These are phyloP conservation scores for Gadopsis marmoratus DNA, from an alignment of 2,797 vertebrate genomes.

Conservation along the genomic window DNA sequence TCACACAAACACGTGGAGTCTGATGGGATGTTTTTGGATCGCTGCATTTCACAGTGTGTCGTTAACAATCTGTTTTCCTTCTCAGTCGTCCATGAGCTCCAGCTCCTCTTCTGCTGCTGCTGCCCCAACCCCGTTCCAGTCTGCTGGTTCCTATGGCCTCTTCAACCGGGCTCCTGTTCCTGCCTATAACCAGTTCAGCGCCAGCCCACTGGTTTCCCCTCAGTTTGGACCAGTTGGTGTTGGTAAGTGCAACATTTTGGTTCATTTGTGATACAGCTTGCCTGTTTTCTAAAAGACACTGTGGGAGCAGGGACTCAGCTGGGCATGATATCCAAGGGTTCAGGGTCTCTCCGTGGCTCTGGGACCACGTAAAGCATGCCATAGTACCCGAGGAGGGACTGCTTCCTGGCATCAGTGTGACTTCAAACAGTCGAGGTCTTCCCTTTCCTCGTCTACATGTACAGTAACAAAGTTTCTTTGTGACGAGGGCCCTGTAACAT, in stretches of 20 bases:
- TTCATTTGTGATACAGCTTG: not conserved
- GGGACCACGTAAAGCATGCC: constrained; percentile 49
- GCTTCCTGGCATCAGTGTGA: constrained; percentile 17
- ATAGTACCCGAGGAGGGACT: constrained; percentile 45
- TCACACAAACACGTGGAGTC: not conserved
- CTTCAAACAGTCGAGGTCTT: not conserved
- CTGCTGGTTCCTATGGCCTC: constrained; percentile 91
- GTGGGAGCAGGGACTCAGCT: not conserved
- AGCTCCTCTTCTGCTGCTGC: constrained; percentile 65
- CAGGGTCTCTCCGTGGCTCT: constrained; percentile 44
- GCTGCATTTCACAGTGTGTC: not conserved
- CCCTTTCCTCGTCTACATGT: constrained; percentile 28
- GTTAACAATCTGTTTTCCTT: not conserved
- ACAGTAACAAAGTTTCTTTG: too few species aligned
- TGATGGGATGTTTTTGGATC: too few species aligned
- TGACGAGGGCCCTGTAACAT: too few species aligned
- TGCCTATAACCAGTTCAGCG: constrained; percentile 92
- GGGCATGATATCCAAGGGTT: constrained; percentile 60
- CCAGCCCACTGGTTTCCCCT: constrained; percentile 90
- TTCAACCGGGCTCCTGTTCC: constrained; percentile 93
- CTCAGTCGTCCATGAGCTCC: constrained; percentile 94
- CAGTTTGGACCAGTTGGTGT: constrained; percentile 93
- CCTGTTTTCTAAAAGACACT: not conserved
- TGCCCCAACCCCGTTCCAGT: constrained; percentile 88
- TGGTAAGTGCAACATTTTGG: constrained; percentile 81